Conservation (phyloP, 1,140 invertebrate species). For the Eriocheir sinensis region DNA sequence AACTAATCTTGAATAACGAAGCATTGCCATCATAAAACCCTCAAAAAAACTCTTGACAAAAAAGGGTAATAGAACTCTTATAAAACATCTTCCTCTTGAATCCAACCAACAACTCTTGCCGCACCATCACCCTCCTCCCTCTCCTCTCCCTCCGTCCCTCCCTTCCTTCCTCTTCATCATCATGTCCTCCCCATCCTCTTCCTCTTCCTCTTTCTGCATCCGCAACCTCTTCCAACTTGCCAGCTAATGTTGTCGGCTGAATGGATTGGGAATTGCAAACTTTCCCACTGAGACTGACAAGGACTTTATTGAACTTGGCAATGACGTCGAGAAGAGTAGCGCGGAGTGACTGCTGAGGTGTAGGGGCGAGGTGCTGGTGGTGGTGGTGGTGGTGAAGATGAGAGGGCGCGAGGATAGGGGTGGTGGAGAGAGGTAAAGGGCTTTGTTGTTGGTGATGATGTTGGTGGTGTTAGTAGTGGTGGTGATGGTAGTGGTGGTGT, state of each 20-base stretch:
- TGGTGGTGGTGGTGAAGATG: not conserved
- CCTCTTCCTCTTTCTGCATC: constrained; percentile 39
- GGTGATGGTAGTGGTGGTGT: not conserved
- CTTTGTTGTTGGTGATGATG: not conserved
- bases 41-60: not conserved
- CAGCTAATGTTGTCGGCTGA: constrained; percentile 62
- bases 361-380: not conserved
- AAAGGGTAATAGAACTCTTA: no score
- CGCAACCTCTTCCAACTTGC: constrained; percentile 59
- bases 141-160: not conserved
- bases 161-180: not conserved
- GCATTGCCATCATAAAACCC: not conserved
- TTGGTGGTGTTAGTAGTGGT: not conserved
- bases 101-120: not conserved
- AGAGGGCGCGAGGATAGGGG: not conserved
- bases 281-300: constrained; percentile 69
- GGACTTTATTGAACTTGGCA: constrained; percentile 69
- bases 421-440: not conserved
- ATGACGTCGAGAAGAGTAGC: constrained; percentile 55
- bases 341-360: constrained; percentile 38
- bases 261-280: constrained; percentile 66
- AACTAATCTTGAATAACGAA: no score
- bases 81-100: constrained; percentile 13
- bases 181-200: not conserved
- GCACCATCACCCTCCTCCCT: not conserved